A percentile compares a stretch with the other conserved stretches of the same genome.
Evolutionary conservation across 2,113 vertebrate species (phyloP).

Genomic region (Astatoreochromis straeleni): DNA sequence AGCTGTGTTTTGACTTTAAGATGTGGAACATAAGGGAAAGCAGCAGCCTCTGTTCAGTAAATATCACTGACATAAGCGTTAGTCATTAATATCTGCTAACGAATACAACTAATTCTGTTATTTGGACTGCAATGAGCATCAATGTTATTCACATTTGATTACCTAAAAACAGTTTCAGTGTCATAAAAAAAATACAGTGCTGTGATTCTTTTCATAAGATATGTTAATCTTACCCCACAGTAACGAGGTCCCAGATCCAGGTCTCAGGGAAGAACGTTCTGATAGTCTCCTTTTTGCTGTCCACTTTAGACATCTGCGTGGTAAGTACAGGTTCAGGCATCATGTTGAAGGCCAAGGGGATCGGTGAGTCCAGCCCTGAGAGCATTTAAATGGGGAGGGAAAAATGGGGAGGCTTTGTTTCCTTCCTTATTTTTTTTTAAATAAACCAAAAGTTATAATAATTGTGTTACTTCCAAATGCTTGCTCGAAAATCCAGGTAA

Average conservation of each 20-base stretch:
- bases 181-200: background rate
- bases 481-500: background rate
- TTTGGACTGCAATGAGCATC: background rate
- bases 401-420: background rate
- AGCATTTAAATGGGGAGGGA: background rate
- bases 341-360: conserved; percentile 32
- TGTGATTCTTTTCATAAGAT: background rate
- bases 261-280: conserved; percentile 84
- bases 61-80: background rate
- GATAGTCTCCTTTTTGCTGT: conserved; percentile 52
- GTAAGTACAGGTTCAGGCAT: background rate
- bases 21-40: background rate
- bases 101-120: background rate
- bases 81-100: background rate
- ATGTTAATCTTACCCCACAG: conserved; percentile 68
- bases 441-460: background rate
- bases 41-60: background rate
- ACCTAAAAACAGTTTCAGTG: background rate
- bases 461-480: background rate
- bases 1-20: background rate
- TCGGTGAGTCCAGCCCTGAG: background rate
- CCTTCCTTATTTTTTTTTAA: background rate
- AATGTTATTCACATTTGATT: background rate
- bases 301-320: background rate
- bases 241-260: conserved; percentile 84